Evolutionary conservation across 2,888 invertebrate species (phyloP), one percentile per base, ranked within the genome.

Genomic region (Diploptera punctata): DNA sequence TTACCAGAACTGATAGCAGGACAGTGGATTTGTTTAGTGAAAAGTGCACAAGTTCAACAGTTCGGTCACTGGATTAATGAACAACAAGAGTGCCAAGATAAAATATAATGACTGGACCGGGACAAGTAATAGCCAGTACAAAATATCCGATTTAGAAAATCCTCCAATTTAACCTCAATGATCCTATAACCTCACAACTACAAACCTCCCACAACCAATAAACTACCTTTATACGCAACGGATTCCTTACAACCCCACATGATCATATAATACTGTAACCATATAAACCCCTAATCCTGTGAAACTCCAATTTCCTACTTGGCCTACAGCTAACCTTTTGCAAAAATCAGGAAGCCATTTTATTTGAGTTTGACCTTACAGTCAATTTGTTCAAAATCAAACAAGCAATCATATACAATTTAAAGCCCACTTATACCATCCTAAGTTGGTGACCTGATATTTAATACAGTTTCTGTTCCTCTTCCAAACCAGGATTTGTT

Each of bases 21-120:
- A 47, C 47, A 57, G 57, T 57, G 57, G 29, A 18, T 7, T 13
- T 24, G 13, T 1, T 9, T 24, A 24, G 54, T 54, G 54, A 26
- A 13, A n/a, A 57, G 57, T 57, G 57, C 13, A 16, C 33, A 33
- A 33, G 33, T 33, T 33, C 7, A n/a, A 57, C 3, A 29, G 7
- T 52, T 24, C 24, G 52, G 52, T 13, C 24, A 52, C 19, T 21
- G 52, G 24, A 19, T 29, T 29, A 2, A 26, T 54, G 54, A 26
- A 0, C 1, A 5, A 29, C n/a, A n/a, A 16, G n/a, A n/a, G 65
- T 65, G 65, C 47, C 16, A 38, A 9, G 65, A 47, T 47, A 19
- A n/a, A 10, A n/a, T 43, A 65, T 65, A 13, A 65, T 65, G 65
- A 65, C 65, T 18, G 65, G 65, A 65, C 65, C 65, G 18, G 65